These are phyloP conservation scores for Drosophila nigrodunni DNA, from an alignment of 1,140 invertebrate species.

Conservation along the genomic window DNA sequence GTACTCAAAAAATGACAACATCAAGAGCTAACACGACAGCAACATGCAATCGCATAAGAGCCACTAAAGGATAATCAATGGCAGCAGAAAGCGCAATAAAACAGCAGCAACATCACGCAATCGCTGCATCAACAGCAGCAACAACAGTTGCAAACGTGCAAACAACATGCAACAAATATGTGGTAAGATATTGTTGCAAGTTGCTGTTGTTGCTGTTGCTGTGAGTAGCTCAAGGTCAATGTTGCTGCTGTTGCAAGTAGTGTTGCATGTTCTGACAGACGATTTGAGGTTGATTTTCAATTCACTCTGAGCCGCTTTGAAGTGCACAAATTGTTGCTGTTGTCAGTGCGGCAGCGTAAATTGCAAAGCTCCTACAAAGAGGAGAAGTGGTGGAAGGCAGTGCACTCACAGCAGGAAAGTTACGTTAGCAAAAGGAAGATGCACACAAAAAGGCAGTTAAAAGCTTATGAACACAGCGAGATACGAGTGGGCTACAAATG, in stretches of 20 bases:
- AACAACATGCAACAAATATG: slow-evolving; percentile 17
- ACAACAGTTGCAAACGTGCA: neutral
- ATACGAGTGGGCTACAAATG: slow-evolving; percentile 39
- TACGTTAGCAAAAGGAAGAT: slow-evolving; percentile 9
- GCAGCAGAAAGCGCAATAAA: slow-evolving; percentile 10
- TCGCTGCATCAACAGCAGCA: slow-evolving; percentile 5
- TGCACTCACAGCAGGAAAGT: slow-evolving; percentile 12
- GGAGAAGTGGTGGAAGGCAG: neutral
- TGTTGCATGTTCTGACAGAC: slow-evolving; percentile 8
- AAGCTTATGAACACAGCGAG: slow-evolving; percentile 56
- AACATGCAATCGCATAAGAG: slow-evolving; percentile 18
- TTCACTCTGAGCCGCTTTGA: slow-evolving; percentile 34
- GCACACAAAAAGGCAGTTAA: slow-evolving; percentile 57
- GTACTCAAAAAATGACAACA: slow-evolving; percentile 14
- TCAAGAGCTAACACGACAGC: slow-evolving; percentile 35
- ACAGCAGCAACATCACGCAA: slow-evolving; percentile 6
- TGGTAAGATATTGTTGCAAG: slow-evolving; percentile 22
- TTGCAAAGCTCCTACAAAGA: neutral
- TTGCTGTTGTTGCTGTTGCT: slow-evolving; percentile 15
- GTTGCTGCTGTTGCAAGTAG: neutral
- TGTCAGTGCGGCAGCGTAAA: neutral
- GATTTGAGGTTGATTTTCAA: slow-evolving; percentile 36
- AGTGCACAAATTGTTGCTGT: slow-evolving; percentile 6
- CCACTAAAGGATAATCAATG: slow-evolving; percentile 16
- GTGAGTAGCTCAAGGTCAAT: slow-evolving; percentile 8